Conservation (phyloP, 2,797 vertebrate genomes). For the Pteropus rufus region DNA sequence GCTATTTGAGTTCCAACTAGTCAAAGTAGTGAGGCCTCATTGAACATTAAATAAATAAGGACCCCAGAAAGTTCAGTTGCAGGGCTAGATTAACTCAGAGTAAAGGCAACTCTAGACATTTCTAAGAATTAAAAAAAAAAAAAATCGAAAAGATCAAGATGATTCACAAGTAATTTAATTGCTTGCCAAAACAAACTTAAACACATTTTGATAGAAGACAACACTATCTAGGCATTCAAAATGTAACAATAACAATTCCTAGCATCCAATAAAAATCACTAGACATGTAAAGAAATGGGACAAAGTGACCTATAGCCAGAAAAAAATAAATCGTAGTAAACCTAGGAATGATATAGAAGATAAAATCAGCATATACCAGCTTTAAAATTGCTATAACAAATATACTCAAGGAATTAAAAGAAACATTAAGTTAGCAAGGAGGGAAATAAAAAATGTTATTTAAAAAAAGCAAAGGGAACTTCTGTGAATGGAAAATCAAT, state of each 20-base stretch:
- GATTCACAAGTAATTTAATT: neutral
- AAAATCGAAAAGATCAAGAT: neutral
- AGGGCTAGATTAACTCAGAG: neutral
- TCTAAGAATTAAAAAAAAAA: neutral
- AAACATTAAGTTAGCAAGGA: neutral
- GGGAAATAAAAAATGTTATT: neutral
- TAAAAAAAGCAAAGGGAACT: neutral
- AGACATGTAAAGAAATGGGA: neutral
- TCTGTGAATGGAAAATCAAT: neutral
- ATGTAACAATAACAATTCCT: neutral
- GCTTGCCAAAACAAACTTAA: neutral
- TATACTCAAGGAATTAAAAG: neutral
- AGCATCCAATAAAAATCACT: neutral
- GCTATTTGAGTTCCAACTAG: neutral
- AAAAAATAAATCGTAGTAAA: neutral
- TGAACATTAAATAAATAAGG: neutral
- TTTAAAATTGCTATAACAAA: neutral
- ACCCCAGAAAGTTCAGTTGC: neutral
- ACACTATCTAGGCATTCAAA: neutral
- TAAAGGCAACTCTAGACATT: neutral
- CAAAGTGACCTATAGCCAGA: neutral
- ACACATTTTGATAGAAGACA: neutral
- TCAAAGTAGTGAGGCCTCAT: neutral
- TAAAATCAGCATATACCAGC: neutral
- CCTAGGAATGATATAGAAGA: neutral